Evolutionary conservation across 2,888 invertebrate species (phyloP).

Genomic region (Scelioninae gen. 1): DNA sequence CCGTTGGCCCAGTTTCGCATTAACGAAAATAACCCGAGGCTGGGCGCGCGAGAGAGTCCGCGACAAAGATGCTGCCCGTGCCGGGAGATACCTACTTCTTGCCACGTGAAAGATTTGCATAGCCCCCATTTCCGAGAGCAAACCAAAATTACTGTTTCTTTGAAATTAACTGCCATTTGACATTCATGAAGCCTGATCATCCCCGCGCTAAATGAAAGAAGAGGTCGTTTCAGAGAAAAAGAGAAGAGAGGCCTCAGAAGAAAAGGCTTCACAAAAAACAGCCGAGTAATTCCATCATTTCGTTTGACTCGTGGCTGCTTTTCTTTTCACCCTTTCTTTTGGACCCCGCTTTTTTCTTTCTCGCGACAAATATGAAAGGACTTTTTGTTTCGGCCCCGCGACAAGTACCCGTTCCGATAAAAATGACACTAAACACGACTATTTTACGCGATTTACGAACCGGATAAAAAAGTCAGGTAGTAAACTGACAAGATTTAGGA

Average conservation of each 20-base stretch:
- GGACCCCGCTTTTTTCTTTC: neutral
- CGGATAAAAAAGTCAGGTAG: constrained; percentile 25
- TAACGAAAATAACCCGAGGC: constrained; percentile 69
- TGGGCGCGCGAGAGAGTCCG: constrained; percentile 25
- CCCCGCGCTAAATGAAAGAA: constrained; percentile 44
- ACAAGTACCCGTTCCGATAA: constrained; percentile 21
- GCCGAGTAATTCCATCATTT: constrained; percentile 39
- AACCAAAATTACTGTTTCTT: constrained; percentile 60
- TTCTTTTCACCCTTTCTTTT: constrained; percentile 11
- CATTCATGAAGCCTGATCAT: constrained; percentile 60
- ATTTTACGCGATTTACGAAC: constrained; percentile 13
- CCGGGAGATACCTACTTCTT: constrained; percentile 36
- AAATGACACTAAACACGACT: constrained; percentile 28
- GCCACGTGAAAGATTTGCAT: constrained; percentile 51
- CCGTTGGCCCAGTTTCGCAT: constrained; percentile 69
- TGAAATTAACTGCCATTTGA: constrained; percentile 60
- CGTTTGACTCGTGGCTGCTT: constrained; percentile 22
- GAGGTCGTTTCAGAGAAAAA: constrained; percentile 8
- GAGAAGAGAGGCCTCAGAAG: too few species aligned
- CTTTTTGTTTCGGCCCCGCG: constrained; percentile 8
- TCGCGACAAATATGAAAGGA: constrained; percentile 8
- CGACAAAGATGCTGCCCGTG: constrained; percentile 45
- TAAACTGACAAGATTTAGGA: constrained; percentile 39
- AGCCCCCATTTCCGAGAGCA: constrained; percentile 53
- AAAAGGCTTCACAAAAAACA: constrained; percentile 1